Evolutionary conservation across 2,113 vertebrate species (phyloP), one percentile per base, ranked within the genome.

Genomic region (Synchiropus splendidus): DNA sequence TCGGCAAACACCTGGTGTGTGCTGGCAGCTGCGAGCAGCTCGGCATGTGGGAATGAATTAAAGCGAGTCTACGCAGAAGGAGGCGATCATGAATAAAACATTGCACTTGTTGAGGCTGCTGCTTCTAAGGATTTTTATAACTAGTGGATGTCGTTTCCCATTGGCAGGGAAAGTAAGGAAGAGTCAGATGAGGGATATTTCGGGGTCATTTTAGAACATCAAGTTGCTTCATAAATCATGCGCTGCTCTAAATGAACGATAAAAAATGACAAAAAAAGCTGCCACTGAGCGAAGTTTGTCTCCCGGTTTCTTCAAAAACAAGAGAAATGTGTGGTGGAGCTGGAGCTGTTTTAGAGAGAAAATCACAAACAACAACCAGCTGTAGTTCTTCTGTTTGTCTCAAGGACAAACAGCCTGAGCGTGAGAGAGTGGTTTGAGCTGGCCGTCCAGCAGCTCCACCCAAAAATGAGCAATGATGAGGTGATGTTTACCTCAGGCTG

Each of bases 71-170:
- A 32, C 53, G 41, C 50, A 33, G 9, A 58, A 70, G 48, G 59
- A 74, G 55, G 59, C 55, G 45, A 61, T 69, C 64, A 71, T 75
- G 75, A 78, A 77, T 77, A 69, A 81, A 72, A 68, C 57, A 78
- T 78, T 18, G 18, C 39, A 54, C 70, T 66, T 70, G 54, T 62
- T 59, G 52, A 63, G 35, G 57, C 51, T 54, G 45, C 42, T 31
- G 53, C 41, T 55, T 61, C 59, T 61, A 51, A 64, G 30, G 45
- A 40, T 36, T 3, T 42, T 36, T 30, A 42, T 63, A 66, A 61
- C 42, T 65, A 36, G 49, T 59, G 44, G 12, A 40, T 45, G 64
- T 49, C 63, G 52, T 43, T 18, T 45, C 48, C 40, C 18, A 45
- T 36, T 63, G 51, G 36, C 40, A 42, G 14, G 17, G 38, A 45